Base-by-base conservation (phyloP, 2,113 vertebrate genomes). In the Cryptoleucopteryx plumbea region DNA sequence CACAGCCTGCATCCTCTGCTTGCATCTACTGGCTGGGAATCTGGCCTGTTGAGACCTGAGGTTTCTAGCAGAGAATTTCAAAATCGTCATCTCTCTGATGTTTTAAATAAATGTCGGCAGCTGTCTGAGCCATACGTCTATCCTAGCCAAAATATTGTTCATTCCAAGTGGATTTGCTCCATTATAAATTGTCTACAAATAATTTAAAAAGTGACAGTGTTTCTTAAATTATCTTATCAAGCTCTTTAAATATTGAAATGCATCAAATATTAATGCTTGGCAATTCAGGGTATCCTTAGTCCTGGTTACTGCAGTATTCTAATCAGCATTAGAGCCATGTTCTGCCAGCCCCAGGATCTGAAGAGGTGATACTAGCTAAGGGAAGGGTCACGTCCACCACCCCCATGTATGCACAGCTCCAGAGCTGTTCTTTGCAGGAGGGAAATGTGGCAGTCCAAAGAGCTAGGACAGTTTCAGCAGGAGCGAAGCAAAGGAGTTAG, bases 201-300 rank as follows among this genome's bases (percentile, higher is more conserved):
- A 96, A 94, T 96, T 96, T 94, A 1, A 82, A 96, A 94, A 95
- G 88, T 4, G 5, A 78, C 91, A 89, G 66, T 43, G 63, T 92
- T 96, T 94, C 97, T 96, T 96, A 93, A 97, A 96, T 96, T 96
- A 95, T 96, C 89, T 91, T 89, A 94, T 91, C 93, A 95, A 89
- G 86, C 90, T 96, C 85, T 97, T 97, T 96, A 96, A 96, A 96
- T 97, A 97, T 97, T 97, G 91, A 97, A 95, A 74, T 42, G 55
- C 88, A 96, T 96, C 67, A 97, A 97, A 92, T 91, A 96, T 95
- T 96, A 88, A 96, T 94, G 97, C 66, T 52, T 47, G 48, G 77
- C 91, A 96, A 77, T 95, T 90, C 91, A 91, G 61, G 70, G 56
- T 72, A 52, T 91, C 71, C 77, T 58, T 40, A 81, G 36, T 31